Base-by-base conservation (phyloP, 2,113 vertebrate species). In the Uria aalge region DNA sequence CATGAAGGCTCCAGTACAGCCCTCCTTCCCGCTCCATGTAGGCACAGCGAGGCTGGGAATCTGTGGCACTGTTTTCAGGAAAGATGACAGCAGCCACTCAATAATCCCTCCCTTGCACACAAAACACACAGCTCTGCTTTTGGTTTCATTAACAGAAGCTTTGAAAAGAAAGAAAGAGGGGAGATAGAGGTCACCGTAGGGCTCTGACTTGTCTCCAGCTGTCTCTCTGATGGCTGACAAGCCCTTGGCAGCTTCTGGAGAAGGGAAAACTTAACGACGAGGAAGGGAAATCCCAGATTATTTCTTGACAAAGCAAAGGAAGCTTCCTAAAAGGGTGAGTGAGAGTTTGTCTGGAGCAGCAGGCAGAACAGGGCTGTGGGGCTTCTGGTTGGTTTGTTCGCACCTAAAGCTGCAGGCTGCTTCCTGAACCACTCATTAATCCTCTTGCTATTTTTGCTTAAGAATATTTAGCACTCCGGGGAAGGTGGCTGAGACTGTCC, bases 211-310 rank as follows among this genome's bases (percentile, higher is more conserved):
- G 2, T 76, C 87, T 94, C 81, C 85, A 93, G n/a, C 84, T 89
- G 80, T 47, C 68, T 47, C 88, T 75, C 52, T 64, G 53, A 81
- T 9, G 48, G 48, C 73, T 91, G 73, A 90, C 41, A 78, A 95
- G 69, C 30, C 48, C 56, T 62, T 91, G 64, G 89, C 87, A 92
- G 80, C 90, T 91, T 72, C 87, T 96, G 66, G 69, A 96, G 84
- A 82, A 85, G 74, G 62, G 43, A 90, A 88, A 92, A 95, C 41
- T 40, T 38, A 77, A 55, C 3, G 4, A 62, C 32, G 45, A 86
- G 63, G 75, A 92, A 92, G 86, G 94, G 91, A 95, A 96, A 96
- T 86, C 85, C 92, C 92, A 74, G 92, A 92, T 88, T 92, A 93
- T 74, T 90, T 62, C 82, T 80, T 88, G 79, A 95, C 79, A 88